phyloP scores from a whole-genome alignment of 2,113 vertebrate species.

The Mesitornis unicolor region DNA sequence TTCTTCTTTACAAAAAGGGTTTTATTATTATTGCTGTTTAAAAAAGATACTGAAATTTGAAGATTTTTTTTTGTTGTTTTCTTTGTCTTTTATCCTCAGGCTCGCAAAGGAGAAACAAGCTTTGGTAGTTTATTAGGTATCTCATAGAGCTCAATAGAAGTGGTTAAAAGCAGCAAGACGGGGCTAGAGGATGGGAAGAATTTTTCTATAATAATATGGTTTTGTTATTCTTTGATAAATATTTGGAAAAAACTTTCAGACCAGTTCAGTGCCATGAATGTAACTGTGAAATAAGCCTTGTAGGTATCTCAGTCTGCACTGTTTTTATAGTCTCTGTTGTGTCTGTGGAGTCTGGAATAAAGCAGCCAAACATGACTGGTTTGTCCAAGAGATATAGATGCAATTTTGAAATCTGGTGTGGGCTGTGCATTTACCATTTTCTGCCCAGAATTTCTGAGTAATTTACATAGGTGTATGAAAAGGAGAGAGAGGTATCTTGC shows the following conservation, averaged over 20 bases:
- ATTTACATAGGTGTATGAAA: not conserved
- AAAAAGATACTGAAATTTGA: not conserved
- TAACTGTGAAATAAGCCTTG: not conserved
- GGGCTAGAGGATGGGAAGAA: not conserved
- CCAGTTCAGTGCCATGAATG: not conserved
- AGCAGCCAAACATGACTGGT: not conserved
- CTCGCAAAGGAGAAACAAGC: not conserved
- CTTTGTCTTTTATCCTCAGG: not conserved
- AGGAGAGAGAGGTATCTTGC: not conserved
- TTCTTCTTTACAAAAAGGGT: not conserved
- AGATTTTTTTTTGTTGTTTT: not conserved
- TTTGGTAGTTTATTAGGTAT: not conserved
- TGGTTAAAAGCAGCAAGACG: not conserved
- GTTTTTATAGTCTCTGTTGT: not conserved
- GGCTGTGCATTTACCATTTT: not conserved
- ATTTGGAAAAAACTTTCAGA: not conserved
- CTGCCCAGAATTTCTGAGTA: not conserved
- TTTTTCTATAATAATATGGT: not conserved
- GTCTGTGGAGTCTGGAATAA: not conserved
- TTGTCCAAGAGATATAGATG: not conserved
- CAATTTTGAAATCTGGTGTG: not conserved
- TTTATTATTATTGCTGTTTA: not conserved
- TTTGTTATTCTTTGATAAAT: not conserved
- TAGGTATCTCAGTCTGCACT: fast-evolving
- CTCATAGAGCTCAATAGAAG: not conserved